Evolutionary conservation across 2,888 invertebrate species (phyloP).

Genomic region (Agriopis leucophaearia): DNA sequence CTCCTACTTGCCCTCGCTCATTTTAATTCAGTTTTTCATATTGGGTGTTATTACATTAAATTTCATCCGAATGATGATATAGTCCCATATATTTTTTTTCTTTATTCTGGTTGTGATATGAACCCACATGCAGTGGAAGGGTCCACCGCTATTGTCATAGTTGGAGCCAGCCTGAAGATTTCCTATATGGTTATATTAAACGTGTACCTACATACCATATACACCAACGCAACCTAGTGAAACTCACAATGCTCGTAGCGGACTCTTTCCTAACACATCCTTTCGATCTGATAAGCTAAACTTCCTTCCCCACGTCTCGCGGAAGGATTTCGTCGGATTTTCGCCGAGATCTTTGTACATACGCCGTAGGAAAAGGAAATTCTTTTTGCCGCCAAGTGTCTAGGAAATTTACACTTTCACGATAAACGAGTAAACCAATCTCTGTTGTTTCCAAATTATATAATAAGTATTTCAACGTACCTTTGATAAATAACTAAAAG

Average conservation of each 20-base stretch:
- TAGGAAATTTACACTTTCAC: neutral
- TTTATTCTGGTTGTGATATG: too few species aligned
- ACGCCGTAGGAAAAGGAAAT: conserved; percentile 2
- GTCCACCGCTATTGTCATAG: too few species aligned
- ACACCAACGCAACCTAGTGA: neutral
- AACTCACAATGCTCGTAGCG: neutral
- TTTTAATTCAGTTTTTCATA: too few species aligned
- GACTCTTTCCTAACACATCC: neutral
- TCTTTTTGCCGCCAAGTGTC: neutral
- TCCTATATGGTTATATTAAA: neutral
- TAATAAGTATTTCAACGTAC: too few species aligned
- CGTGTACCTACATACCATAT: neutral
- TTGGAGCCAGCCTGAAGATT: neutral
- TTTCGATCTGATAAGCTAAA: conserved; percentile 1
- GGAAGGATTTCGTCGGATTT: conserved; percentile 16
- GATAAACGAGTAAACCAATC: neutral
- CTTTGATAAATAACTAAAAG: too few species aligned
- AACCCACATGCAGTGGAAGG: too few species aligned
- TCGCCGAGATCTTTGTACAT: neutral
- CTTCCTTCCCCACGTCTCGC: conserved; percentile 1
- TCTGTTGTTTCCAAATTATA: too few species aligned
- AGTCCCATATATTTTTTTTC: too few species aligned
- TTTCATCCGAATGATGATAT: too few species aligned
- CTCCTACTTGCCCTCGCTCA: too few species aligned
- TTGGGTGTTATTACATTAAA: too few species aligned